Percentiles rank a stretch among this genome's conserved stretches.
Evolutionary conservation across 2,113 vertebrate species (phyloP).

Genomic region (Benitochromis conjunctus): DNA sequence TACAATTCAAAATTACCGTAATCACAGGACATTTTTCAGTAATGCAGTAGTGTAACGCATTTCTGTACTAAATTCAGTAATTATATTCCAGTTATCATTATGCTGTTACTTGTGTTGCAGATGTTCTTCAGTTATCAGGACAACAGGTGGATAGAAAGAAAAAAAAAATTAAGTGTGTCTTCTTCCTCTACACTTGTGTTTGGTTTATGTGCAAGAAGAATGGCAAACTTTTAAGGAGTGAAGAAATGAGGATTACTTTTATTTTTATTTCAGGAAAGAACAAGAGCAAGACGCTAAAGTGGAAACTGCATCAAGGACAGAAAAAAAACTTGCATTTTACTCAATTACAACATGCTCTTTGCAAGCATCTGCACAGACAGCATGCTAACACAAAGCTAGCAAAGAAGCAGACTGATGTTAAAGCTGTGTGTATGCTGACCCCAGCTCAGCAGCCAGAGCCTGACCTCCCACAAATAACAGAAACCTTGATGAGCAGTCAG

Average conservation of each 20-base stretch:
- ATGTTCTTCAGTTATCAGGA: background rate
- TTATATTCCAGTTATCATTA: background rate
- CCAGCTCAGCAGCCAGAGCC: background rate
- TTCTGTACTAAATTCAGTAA: background rate
- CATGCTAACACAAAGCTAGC: background rate
- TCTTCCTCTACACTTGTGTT: background rate
- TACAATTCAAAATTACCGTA: background rate
- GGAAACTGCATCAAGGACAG: background rate
- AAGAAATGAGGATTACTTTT: background rate
- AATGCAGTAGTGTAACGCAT: background rate
- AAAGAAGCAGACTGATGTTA: background rate
- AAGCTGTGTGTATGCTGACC: background rate
- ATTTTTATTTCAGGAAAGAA: background rate
- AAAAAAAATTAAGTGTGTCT: background rate
- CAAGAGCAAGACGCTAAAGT: background rate
- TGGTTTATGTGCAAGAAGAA: background rate
- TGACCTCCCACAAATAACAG: background rate
- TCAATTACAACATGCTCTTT: background rate
- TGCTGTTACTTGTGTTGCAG: background rate
- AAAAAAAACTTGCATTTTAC: background rate
- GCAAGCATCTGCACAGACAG: background rate
- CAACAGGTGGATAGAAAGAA: background rate
- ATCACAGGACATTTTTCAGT: background rate
- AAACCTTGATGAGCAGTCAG: background rate
- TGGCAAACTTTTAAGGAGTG: background rate